A percentile compares a stretch with the other conserved stretches of the same genome.
Conservation (phyloP, 2,797 vertebrate genomes). For the Hemibagrus guttatus region DNA sequence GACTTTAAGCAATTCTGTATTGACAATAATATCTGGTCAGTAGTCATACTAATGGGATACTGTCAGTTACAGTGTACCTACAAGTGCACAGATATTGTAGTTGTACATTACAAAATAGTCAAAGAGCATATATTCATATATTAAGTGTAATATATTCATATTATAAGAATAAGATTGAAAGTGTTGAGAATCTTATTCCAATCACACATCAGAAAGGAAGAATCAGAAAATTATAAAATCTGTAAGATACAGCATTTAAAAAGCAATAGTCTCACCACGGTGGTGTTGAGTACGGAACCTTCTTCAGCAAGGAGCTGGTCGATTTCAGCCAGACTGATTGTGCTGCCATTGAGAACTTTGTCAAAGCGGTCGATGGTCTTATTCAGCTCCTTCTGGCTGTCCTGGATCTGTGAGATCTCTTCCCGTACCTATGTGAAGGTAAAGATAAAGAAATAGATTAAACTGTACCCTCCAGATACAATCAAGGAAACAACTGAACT, state of each 20-base stretch:
- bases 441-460: neutral
- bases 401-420: slow-evolving; percentile 87
- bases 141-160: neutral
- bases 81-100: neutral
- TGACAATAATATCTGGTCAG: neutral
- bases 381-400: slow-evolving; percentile 84
- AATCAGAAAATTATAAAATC: neutral
- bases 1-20: neutral
- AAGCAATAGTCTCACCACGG: slow-evolving; percentile 64
- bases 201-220: neutral
- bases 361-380: slow-evolving; percentile 85
- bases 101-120: neutral
- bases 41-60: neutral
- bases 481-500: neutral
- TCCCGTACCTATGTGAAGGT: slow-evolving; percentile 78
- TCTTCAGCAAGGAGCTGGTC: slow-evolving; percentile 80
- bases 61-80: neutral
- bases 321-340: slow-evolving; percentile 81
- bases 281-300: slow-evolving; percentile 73
- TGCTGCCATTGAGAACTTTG: slow-evolving; percentile 78
- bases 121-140: neutral
- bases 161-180: too few species aligned
- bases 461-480: neutral
- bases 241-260: neutral
- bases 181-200: neutral